phyloP scores from a whole-genome alignment of 2,113 vertebrate species.

The Penelope pileata region DNA sequence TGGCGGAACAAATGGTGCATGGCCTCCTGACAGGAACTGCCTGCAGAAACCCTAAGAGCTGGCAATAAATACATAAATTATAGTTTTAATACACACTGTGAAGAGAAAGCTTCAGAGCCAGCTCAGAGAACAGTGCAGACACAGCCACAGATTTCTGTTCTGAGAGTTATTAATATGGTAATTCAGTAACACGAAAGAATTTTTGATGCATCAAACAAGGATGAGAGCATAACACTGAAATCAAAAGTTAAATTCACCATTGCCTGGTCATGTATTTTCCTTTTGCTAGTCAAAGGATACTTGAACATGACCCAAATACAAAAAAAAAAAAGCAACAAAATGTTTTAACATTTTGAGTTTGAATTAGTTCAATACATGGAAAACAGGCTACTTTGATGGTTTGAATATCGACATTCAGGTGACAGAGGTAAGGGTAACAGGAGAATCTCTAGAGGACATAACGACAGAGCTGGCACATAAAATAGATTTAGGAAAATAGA shows the following conservation, averaged over 20 bases:
- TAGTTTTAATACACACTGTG: background rate
- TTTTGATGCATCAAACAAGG: background rate
- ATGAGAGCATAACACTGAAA: background rate
- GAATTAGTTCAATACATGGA: background rate
- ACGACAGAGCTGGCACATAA: accelerated
- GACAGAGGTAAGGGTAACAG: background rate
- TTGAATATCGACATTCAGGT: background rate
- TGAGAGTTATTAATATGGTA: background rate
- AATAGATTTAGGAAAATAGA: background rate
- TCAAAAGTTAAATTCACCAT: background rate
- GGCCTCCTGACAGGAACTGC: background rate
- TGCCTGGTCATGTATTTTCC: background rate
- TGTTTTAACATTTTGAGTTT: background rate
- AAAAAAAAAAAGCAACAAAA: background rate
- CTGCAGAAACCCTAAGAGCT: background rate
- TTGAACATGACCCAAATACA: background rate
- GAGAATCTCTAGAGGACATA: background rate
- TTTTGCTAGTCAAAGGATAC: background rate
- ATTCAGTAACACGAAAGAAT: background rate
- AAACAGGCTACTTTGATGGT: background rate
- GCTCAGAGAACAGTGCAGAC: background rate
- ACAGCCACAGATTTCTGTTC: background rate
- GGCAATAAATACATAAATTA: background rate
- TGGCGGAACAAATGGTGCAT: background rate
- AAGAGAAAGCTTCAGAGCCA: background rate